These are phyloP conservation scores for Urocolius indicus DNA, from an alignment of 2,113 vertebrate species.

Conservation along the genomic window DNA sequence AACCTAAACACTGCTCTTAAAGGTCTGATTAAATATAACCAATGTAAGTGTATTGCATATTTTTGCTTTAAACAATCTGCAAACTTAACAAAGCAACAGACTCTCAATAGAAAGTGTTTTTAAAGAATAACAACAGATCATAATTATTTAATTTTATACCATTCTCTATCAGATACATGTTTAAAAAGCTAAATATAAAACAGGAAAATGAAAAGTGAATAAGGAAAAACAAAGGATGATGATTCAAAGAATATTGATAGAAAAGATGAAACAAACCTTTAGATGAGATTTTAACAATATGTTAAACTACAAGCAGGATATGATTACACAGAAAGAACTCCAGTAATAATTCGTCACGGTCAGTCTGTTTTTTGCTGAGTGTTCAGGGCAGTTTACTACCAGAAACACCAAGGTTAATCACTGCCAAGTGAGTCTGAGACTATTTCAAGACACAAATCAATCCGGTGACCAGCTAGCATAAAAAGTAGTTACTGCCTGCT, in stretches of 20 bases:
- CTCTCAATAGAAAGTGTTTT: background rate
- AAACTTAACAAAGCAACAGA: background rate
- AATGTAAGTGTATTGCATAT: background rate
- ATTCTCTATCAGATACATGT: background rate
- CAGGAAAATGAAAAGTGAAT: background rate
- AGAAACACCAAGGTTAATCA: background rate
- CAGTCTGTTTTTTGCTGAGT: background rate
- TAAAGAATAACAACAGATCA: background rate
- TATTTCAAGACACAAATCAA: background rate
- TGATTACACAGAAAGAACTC: background rate
- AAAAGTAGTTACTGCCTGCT: background rate
- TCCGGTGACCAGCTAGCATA: background rate
- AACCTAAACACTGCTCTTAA: background rate
- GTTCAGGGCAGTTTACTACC: background rate
- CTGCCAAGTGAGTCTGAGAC: background rate
- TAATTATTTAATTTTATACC: background rate
- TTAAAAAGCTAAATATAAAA: background rate
- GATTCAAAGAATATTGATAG: background rate
- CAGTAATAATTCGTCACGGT: background rate
- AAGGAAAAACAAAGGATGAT: background rate
- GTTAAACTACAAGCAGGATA: background rate
- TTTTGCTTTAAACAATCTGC: background rate
- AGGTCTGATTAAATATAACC: background rate
- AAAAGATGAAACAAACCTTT: background rate
- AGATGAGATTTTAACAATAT: background rate